Evolutionary conservation across 2,888 invertebrate species (phyloP).

Genomic region (Andrena praecox): DNA sequence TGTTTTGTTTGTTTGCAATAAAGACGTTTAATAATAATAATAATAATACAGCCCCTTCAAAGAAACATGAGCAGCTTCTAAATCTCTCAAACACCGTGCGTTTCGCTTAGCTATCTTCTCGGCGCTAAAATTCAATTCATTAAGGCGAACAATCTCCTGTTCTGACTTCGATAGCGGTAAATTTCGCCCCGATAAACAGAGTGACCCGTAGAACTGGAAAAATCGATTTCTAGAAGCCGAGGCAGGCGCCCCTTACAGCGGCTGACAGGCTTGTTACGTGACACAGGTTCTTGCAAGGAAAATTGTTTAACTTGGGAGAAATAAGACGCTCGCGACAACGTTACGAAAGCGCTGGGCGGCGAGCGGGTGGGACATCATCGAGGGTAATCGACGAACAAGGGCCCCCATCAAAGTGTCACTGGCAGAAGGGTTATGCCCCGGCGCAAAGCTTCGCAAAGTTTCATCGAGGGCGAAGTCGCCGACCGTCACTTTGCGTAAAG

Average conservation of each 20-base stretch:
- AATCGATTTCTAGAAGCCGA: background rate
- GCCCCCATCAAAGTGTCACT: slow-evolving; percentile 58
- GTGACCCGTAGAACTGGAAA: background rate
- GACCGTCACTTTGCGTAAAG: slow-evolving; percentile 59
- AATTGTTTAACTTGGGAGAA: slow-evolving; percentile 8
- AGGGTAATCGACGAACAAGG: slow-evolving; percentile 46
- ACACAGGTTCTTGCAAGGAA: background rate
- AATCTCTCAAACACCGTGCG: too few relatives aligned
- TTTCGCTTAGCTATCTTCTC: too few relatives aligned
- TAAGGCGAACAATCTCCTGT: too few relatives aligned
- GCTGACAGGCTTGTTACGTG: background rate
- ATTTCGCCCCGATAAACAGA: too few relatives aligned
- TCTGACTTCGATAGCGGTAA: too few relatives aligned
- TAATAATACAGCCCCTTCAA: too few relatives aligned
- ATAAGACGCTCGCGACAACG: slow-evolving; percentile 4
- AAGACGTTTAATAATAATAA: too few relatives aligned
- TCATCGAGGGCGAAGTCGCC: slow-evolving; percentile 29
- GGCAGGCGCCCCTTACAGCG: background rate
- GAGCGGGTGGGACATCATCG: background rate
- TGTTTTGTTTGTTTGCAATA: too few relatives aligned
- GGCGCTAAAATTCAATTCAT: too few relatives aligned
- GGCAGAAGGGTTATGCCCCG: slow-evolving; percentile 45
- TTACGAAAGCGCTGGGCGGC: background rate
- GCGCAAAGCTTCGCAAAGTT: slow-evolving; percentile 44
- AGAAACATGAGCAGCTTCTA: too few relatives aligned